These are phyloP conservation scores for Zaprionus taronus DNA, from an alignment of 1,140 invertebrate species.

Conservation along the genomic window DNA sequence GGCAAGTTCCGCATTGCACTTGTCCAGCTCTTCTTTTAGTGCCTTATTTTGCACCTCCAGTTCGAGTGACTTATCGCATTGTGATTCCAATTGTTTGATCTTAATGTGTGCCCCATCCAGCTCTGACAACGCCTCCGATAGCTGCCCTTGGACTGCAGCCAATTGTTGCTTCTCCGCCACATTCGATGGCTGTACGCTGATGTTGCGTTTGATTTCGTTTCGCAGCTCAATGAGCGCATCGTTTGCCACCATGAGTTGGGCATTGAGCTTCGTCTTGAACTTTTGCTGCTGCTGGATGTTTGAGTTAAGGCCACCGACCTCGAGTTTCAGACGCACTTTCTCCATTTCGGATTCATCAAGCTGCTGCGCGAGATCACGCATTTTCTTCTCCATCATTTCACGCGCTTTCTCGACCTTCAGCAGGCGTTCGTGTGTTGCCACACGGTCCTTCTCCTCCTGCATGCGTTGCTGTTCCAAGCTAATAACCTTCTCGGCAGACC, in stretches of 20 bases:
- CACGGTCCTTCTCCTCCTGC: neutral
- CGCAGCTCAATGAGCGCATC: constrained; percentile 1
- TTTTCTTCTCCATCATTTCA: constrained; percentile 10
- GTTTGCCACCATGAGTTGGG: constrained; percentile 1
- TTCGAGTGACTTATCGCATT: constrained; percentile 8
- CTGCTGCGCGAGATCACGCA: constrained; percentile 9
- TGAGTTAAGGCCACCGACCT: constrained; percentile 58
- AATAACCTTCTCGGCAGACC: constrained; percentile 20
- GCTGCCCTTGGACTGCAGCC: neutral
- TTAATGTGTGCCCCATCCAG: constrained; percentile 30
- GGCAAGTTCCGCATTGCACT: neutral
- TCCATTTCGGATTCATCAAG: constrained; percentile 20
- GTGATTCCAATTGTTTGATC: constrained; percentile 16
- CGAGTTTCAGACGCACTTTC: constrained; percentile 47
- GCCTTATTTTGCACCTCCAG: neutral
- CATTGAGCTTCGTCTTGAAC: neutral
- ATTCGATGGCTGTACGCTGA: neutral
- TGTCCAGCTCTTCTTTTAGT: constrained; percentile 18
- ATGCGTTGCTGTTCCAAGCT: constrained; percentile 19
- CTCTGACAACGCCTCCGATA: constrained; percentile 7
- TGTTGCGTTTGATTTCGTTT: constrained; percentile 2
- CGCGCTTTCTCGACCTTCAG: constrained; percentile 27
- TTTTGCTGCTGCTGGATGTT: constrained; percentile 34
- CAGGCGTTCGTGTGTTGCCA: constrained; percentile 10
- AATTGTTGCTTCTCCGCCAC: constrained; percentile 1